These are phyloP conservation scores for Hypercompe scribonia DNA, from an alignment of 2,888 invertebrate genomes.

Conservation along the genomic window DNA sequence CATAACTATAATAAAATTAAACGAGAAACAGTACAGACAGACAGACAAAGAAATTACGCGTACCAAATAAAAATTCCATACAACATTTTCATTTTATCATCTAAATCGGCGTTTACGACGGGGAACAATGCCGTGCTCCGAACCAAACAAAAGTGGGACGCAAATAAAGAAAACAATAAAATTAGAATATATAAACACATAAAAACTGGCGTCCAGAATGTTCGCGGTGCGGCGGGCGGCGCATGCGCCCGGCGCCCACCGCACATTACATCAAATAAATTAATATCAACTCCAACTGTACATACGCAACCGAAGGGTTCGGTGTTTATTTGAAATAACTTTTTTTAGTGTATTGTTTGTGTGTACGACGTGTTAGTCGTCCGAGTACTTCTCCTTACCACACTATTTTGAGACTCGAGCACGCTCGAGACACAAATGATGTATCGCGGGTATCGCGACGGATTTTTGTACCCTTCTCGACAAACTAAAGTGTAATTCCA, in stretches of 20 bases:
- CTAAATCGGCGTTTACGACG: slow-evolving; percentile 86
- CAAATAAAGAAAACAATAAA: slow-evolving; percentile 87
- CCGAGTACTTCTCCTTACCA: slow-evolving; percentile 49
- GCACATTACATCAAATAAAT: slow-evolving; percentile 75
- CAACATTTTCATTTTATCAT: slow-evolving; percentile 86
- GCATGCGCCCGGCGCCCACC: slow-evolving; percentile 72
- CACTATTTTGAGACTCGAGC: slow-evolving; percentile 52
- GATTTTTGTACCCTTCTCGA: slow-evolving; percentile 41
- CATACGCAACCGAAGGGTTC: slow-evolving; percentile 55
- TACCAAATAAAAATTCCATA: slow-evolving; percentile 76
- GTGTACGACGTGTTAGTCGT: slow-evolving; percentile 48
- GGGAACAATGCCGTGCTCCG: slow-evolving; percentile 84
- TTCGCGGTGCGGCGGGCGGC: slow-evolving; percentile 69
- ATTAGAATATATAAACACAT: slow-evolving; percentile 87
- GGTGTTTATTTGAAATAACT: slow-evolving; percentile 60
- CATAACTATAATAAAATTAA: slow-evolving; percentile 59
- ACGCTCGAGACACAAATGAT: slow-evolving; percentile 41
- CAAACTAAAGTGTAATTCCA: slow-evolving; percentile 27
- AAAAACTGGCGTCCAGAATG: slow-evolving; percentile 80
- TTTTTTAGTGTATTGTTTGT: slow-evolving; percentile 60
- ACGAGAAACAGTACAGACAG: slow-evolving; percentile 54
- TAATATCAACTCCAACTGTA: slow-evolving; percentile 66
- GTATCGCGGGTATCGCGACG: slow-evolving; percentile 24
- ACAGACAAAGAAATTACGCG: slow-evolving; percentile 68
- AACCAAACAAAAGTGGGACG: slow-evolving; percentile 86